Evolutionary conservation across 1,140 invertebrate species (phyloP).

Genomic region (Galleria mellonella): DNA sequence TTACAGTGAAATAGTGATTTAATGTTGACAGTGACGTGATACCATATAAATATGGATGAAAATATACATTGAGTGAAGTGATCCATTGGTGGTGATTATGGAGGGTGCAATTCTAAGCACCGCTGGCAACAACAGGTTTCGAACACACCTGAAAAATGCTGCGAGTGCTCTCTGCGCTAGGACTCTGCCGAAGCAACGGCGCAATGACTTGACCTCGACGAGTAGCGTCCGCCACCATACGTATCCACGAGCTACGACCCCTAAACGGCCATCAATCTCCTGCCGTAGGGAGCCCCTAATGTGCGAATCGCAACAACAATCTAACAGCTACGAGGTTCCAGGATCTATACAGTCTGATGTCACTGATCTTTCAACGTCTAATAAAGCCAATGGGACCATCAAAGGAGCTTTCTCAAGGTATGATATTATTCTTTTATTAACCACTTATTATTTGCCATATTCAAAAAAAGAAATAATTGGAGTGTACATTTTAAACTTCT

Average conservation of each 20-base stretch:
- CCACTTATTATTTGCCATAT: no score
- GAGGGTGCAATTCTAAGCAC: conserved; percentile 67
- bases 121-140: conserved; percentile 55
- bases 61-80: conserved; percentile 48
- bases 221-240: conserved; percentile 53
- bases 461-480: no score
- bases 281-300: conserved; percentile 48
- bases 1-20: conserved; percentile 24
- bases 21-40: conserved; percentile 9
- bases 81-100: conserved; percentile 36
- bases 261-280: conserved; percentile 44
- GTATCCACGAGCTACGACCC: conserved; percentile 58
- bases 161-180: conserved; percentile 61
- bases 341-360: conserved; percentile 27
- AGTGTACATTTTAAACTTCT: no score
- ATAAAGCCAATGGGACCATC: conserved; percentile 32
- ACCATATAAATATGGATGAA: conserved; percentile 38
- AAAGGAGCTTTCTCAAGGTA: conserved; percentile 58
- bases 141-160: conserved; percentile 65
- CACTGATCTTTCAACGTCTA: conserved; percentile 19
- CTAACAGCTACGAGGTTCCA: conserved; percentile 25
- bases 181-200: conserved; percentile 56
- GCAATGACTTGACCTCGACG: conserved; percentile 29
- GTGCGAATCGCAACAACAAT: conserved; percentile 26
- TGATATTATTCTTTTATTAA: conserved; percentile 11